Percentiles rank a stretch among this genome's conserved stretches.
Evolutionary conservation across 2,113 vertebrate genomes (phyloP).

Genomic region (Alces alces): DNA sequence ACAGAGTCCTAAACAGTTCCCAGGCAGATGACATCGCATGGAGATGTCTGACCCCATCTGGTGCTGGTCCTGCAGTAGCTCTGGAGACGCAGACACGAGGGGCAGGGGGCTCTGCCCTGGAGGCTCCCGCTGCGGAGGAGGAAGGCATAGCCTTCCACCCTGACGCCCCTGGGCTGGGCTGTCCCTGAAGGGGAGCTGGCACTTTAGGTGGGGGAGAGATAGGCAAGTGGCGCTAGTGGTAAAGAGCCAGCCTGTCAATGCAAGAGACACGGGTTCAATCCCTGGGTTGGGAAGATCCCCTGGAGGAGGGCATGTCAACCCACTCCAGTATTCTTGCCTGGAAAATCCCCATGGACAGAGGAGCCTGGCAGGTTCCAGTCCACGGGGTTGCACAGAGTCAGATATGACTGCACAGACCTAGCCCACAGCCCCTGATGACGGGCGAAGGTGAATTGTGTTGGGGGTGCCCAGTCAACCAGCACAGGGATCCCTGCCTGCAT

Average conservation of each 20-base stretch:
- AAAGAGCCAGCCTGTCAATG: fast-evolving
- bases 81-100: fast-evolving
- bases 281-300: not conserved
- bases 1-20: not conserved
- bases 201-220: not conserved
- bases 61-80: not conserved
- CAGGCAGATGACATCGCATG: not conserved
- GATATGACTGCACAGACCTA: not conserved
- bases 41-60: fast-evolving
- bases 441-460: fast-evolving
- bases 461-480: not conserved
- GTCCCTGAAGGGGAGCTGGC: not conserved
- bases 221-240: not conserved
- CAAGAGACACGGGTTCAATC: not conserved
- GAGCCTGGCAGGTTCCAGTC: not conserved
- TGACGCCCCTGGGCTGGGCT: not conserved
- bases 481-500: fast-evolving
- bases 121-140: not conserved
- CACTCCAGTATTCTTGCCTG: not conserved
- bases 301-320: not conserved
- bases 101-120: not conserved
- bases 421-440: fast-evolving
- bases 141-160: not conserved
- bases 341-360: not conserved
- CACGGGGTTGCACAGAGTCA: not conserved